A percentile compares a stretch with the other conserved stretches of the same genome.
phyloP scores from a whole-genome alignment of 2,797 vertebrate species.

The Amblyopsis hoosieri region DNA sequence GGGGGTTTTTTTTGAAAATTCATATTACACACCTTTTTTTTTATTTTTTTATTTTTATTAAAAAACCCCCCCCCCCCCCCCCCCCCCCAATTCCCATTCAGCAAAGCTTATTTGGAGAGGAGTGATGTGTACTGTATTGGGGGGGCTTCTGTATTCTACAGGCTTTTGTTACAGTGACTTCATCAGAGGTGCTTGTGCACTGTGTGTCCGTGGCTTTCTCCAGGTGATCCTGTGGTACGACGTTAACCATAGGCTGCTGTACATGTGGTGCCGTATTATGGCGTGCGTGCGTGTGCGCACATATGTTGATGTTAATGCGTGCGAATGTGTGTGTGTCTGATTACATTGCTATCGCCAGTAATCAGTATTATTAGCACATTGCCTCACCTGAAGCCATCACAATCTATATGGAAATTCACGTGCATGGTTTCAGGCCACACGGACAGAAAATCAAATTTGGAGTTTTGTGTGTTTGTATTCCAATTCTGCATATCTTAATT shows the following conservation, averaged over 20 bases:
- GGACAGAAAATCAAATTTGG: not conserved
- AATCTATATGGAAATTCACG: conserved; percentile 64
- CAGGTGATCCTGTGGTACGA: conserved; percentile 9
- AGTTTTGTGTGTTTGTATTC: not conserved
- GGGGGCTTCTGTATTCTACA: not conserved
- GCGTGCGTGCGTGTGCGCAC: conserved; percentile 6
- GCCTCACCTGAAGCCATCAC: conserved; percentile 33
- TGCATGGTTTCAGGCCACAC: conserved; percentile 27
- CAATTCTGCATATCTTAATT: not conserved
- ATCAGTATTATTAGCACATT: conserved; percentile 43
- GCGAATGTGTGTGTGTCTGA: conserved; percentile 48
- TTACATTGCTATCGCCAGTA: conserved; percentile 38
- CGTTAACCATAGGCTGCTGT: too few relatives aligned
- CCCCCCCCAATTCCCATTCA: conserved; percentile 41
- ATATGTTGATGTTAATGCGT: not conserved
- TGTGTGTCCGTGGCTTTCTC: conserved; percentile 25
- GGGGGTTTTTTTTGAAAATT: too few relatives aligned
- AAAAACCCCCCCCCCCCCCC: too few relatives aligned
- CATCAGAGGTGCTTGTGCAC: conserved; percentile 5
- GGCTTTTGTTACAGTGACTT: not conserved
- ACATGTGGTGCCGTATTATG: too few relatives aligned
- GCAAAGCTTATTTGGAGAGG: conserved; percentile 25
- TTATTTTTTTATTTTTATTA: too few relatives aligned
- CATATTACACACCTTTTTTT: too few relatives aligned
- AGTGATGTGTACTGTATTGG: not conserved